These are phyloP conservation scores for Hypomecis atomaria DNA, from an alignment of 2,888 invertebrate species.

Conservation along the genomic window DNA sequence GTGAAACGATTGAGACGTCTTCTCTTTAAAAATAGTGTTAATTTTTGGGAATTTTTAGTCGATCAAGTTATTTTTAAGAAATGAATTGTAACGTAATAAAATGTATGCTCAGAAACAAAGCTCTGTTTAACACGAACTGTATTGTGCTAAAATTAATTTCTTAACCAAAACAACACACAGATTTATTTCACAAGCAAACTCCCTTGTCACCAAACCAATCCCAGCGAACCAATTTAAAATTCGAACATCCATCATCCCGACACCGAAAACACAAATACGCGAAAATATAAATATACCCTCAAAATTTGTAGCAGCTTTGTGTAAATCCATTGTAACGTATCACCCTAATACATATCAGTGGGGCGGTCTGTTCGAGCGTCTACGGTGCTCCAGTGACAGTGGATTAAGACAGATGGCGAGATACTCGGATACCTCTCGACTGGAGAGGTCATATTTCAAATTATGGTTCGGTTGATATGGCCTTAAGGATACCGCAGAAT, in stretches of 20 bases:
- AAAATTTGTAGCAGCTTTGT: conserved; percentile 66
- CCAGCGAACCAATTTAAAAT: conserved; percentile 32
- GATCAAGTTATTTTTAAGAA: no score
- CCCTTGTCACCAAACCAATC: conserved; percentile 30
- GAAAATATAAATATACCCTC: conserved; percentile 43
- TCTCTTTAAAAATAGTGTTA: no score
- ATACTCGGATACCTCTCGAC: conserved; percentile 23
- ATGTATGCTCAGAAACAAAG: no score
- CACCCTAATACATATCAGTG: conserved; percentile 42
- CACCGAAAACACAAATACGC: conserved; percentile 41
- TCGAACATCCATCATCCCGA: conserved; percentile 49
- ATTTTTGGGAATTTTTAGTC: no score
- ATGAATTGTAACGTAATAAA: no score
- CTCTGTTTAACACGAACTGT: no score
- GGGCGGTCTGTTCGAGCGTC: conserved; percentile 39
- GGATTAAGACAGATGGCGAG: conserved; percentile 70
- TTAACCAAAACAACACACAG: conserved; percentile 4
- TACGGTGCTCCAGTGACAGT: conserved; percentile 50
- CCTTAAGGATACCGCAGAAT: neutral
- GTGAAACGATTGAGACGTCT: no score
- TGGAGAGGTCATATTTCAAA: conserved; percentile 36
- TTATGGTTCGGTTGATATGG: conserved; percentile 18
- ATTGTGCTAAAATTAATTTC: neutral
- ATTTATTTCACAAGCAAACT: conserved; percentile 15
- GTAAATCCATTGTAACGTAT: conserved; percentile 48